Percentiles rank a stretch among this genome's conserved stretches.
Evolutionary conservation across 1,140 invertebrate species (phyloP).

Genomic region (Zaprionus taronus): DNA sequence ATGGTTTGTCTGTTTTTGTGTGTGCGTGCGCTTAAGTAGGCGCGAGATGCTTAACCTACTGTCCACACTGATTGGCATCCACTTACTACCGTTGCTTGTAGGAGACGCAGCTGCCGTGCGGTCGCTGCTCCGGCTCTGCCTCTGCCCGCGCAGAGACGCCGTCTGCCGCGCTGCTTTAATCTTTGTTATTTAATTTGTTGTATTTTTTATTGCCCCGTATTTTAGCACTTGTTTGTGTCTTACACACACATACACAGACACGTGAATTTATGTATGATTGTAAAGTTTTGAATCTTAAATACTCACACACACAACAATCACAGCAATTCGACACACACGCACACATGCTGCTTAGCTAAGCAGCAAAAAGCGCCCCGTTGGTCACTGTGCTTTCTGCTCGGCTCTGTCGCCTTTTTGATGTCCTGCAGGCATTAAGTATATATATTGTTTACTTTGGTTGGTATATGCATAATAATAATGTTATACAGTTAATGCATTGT

Average conservation of each 20-base stretch:
- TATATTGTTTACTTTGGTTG: background rate
- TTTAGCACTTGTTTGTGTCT: constrained; percentile 34
- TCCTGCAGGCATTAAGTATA: constrained; percentile 1
- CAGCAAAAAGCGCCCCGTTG: constrained; percentile 34
- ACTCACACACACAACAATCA: constrained; percentile 17
- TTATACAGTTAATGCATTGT: too few species aligned
- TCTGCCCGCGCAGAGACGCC: background rate
- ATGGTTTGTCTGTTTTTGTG: background rate
- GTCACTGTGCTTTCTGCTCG: constrained; percentile 5
- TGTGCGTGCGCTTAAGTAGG: constrained; percentile 13
- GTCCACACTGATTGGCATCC: constrained; percentile 30
- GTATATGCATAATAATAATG: background rate
- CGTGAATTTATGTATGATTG: constrained; percentile 6
- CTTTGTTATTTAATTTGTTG: constrained; percentile 6
- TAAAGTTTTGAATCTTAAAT: constrained; percentile 22
- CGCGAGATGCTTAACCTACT: constrained; percentile 22
- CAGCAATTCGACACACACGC: background rate
- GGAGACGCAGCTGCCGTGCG: background rate
- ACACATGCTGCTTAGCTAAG: constrained; percentile 14
- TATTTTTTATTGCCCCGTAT: constrained; percentile 4
- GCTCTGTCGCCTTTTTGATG: background rate
- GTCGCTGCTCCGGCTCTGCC: constrained; percentile 1
- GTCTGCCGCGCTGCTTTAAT: constrained; percentile 13
- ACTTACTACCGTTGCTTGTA: constrained; percentile 22
- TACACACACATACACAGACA: background rate